Percentiles rank a stretch among this genome's conserved stretches.
phyloP scores from a whole-genome alignment of 2,797 vertebrate species.

The Strix occidentalis region DNA sequence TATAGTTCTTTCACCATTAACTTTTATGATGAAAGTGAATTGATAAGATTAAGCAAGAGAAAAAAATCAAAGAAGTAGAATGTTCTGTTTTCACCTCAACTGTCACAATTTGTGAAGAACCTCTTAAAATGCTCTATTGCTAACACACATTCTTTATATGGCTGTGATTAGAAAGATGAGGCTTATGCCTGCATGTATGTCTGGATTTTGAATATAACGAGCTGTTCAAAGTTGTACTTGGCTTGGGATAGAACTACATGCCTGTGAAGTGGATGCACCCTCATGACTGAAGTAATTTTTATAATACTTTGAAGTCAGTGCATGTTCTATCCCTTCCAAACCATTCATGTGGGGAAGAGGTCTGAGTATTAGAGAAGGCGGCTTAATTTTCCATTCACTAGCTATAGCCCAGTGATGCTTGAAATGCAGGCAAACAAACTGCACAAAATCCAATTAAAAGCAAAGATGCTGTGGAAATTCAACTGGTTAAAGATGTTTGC shows the following conservation, averaged over 20 bases:
- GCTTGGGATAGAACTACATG: not conserved
- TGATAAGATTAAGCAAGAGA: not conserved
- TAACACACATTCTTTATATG: not conserved
- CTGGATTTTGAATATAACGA: not conserved
- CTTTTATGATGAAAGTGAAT: not conserved
- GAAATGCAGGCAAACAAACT: not conserved
- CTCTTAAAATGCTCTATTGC: not conserved
- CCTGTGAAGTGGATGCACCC: not conserved
- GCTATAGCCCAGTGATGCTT: not conserved
- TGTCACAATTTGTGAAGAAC: not conserved
- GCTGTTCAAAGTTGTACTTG: not conserved
- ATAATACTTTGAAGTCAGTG: not conserved
- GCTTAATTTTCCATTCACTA: slow-evolving; percentile 30
- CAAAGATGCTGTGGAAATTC: not conserved
- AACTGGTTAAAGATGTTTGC: not conserved
- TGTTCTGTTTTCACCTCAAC: not conserved
- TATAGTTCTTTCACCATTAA: not conserved
- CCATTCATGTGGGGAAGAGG: not conserved
- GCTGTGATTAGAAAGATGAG: not conserved
- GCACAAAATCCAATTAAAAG: not conserved
- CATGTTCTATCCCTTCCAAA: not conserved
- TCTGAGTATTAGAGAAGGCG: not conserved
- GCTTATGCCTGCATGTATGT: not conserved
- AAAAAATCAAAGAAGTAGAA: not conserved
- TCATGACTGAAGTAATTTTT: not conserved